Base-by-base conservation (phyloP, 1,140 invertebrate genomes). In the Polypedilum vanderplanki region DNA sequence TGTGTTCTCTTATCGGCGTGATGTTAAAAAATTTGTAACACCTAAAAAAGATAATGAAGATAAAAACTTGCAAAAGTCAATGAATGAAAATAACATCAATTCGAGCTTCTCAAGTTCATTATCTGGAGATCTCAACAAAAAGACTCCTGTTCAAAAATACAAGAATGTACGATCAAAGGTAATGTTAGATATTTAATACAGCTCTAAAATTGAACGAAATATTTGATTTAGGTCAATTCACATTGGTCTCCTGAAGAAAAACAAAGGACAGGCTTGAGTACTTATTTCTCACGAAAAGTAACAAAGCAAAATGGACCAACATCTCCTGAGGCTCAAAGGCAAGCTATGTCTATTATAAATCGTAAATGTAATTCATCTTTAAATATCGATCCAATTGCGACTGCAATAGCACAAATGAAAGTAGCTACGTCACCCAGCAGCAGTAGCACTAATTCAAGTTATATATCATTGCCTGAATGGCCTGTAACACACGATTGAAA, bases 231-330 rank as follows among this genome's bases (percentile, higher is more conserved):
- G 24, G 24, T 33, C 2, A 33, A 33, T 33, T 33, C 46, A 15
- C 46, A 57, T 57, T 57, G 46, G 46, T 57, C 46, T n/a, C 46
- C 46, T n/a, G 46, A 57, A 57, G 46, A 57, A n/a, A 57, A 57
- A n/a, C 7, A 9, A 57, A 9, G 46, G 12, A 57, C 8, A 12
- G 46, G 46, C 12, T 57, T 57, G 15, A 57, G n/a, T 3, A 57
- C 46, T n/a, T 57, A n/a, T n/a, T 57, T 57, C 15, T n/a, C 12
- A 15, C 46, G 46, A 15, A 57, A 57, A 57, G 46, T 15, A 57
- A 12, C 3, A 46, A 46, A 46, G 8, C 46, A 8, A 57, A 57
- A 9, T 57, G 46, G 46, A 57, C 3, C 12, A 12, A 12, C 46
- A 57, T 57, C 46, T n/a, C 46, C 46, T 4, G 46, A 57, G 4